These are phyloP conservation scores for Poecilia wingei DNA, from an alignment of 2,797 vertebrate species.

Conservation along the genomic window DNA sequence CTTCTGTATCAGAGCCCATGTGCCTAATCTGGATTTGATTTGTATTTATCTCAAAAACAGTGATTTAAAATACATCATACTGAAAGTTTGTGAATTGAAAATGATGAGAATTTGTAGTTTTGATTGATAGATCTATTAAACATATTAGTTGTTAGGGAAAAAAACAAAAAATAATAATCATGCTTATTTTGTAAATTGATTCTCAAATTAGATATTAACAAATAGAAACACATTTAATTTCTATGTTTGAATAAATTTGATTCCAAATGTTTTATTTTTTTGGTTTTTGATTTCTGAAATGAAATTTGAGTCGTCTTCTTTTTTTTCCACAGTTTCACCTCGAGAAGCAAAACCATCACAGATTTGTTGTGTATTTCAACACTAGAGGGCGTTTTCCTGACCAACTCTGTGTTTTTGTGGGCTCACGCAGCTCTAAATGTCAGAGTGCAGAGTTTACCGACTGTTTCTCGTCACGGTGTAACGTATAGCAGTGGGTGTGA, in stretches of 20 bases:
- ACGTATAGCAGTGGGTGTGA: conserved; percentile 15
- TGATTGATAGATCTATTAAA: neutral
- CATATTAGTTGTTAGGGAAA: neutral
- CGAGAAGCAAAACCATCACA: neutral
- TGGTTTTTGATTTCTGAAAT: neutral
- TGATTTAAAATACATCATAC: neutral
- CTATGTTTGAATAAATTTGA: neutral
- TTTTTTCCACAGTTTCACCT: neutral
- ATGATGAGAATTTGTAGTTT: neutral
- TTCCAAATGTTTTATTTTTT: neutral
- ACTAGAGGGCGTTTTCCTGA: neutral
- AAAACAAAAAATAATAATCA: neutral
- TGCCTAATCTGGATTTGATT: neutral
- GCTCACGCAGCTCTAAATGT: neutral
- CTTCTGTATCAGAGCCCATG: neutral
- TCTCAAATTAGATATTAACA: neutral
- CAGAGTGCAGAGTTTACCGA: neutral
- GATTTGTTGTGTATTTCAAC: neutral
- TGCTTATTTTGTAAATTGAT: neutral
- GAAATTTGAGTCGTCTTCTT: neutral
- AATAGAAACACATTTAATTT: neutral
- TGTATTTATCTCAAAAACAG: neutral
- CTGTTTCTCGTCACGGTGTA: neutral
- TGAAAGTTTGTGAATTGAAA: neutral
- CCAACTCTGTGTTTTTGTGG: neutral